phyloP scores from a whole-genome alignment of 2,888 invertebrate species.

The Pomacea canaliculata region DNA sequence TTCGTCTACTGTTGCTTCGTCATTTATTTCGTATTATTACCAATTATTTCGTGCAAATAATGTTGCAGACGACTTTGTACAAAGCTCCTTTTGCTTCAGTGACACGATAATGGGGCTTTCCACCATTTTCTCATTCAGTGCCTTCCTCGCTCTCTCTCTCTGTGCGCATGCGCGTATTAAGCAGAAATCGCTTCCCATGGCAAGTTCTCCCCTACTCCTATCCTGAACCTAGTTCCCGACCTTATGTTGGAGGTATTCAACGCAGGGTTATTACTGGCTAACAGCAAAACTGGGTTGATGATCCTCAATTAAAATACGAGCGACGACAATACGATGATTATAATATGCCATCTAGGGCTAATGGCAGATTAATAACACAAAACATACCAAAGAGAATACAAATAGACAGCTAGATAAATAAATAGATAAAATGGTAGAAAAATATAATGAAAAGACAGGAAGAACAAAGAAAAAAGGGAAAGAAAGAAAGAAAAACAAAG shows the following conservation, averaged over 20 bases:
- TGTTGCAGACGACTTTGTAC: no score
- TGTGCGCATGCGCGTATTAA: background rate
- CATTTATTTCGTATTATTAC: background rate
- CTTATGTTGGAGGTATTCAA: background rate
- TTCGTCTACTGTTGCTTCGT: background rate
- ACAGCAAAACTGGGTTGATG: background rate
- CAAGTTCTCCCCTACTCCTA: background rate
- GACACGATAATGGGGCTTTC: background rate
- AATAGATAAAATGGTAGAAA: no score
- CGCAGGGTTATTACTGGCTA: background rate
- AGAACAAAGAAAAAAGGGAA: no score
- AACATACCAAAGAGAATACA: no score
- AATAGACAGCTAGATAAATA: no score
- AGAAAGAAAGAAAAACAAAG: no score
- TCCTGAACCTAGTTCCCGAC: constrained; percentile 6
- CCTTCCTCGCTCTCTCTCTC: background rate
- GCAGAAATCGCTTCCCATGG: background rate
- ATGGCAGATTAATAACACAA: no score
- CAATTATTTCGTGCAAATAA: background rate
- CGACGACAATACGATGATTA: background rate
- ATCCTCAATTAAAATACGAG: background rate
- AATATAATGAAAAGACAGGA: no score
- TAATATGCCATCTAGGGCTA: no score
- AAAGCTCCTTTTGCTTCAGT: no score
- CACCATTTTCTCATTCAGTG: background rate